Base-by-base conservation (phyloP, 2,113 vertebrate species). In the Canis aureus region DNA sequence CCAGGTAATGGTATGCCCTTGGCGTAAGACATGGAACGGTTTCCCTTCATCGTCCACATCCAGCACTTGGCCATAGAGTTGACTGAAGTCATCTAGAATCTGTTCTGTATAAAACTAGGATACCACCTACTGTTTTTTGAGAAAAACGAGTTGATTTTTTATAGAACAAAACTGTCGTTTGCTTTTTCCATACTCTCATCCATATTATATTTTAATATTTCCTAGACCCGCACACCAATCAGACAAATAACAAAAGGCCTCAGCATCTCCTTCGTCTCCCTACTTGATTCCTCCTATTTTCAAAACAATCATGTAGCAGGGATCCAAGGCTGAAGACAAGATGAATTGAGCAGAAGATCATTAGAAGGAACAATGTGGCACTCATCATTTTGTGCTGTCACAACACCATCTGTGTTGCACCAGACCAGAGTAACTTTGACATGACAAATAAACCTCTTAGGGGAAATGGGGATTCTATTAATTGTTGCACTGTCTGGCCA, bases 361-460 rank as follows among this genome's bases (percentile, higher is more conserved):
- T 98, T 96, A 96, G 59, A 78, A 94, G 96, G 84, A 94, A 95
- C 66, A 89, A 94, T 53, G 53, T 95, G 98, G 91, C 90, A 92
- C 35, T n/a, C 90, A 38, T 88, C 91, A 97, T 35, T 88, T 38
- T 94, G 64, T 74, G 81, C 49, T 92, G 53, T 79, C 94, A 94
- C 32, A 91, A 62, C 60, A 97, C 90, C 88, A 98, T 11, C 83
- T 91, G 97, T 85, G 92, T 94, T 92, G 81, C 91, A 97, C 95
- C 88, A 96, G 90, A 97, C 90, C 94, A 35, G 57, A 95, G 95
- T 51, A 84, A 89, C 80, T 95, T 53, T 78, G 97, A 97, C 19
- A 91, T 89, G 94, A 96, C 93, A 95, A 66, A 98, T 97, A 97
- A 84, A 93, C 38, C 73, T 95, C 92, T 95, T 89, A 83, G 89